Evolutionary conservation across 2,113 vertebrate species (phyloP), one percentile per base, ranked within the genome.

Genomic region (Condylura cristata): DNA sequence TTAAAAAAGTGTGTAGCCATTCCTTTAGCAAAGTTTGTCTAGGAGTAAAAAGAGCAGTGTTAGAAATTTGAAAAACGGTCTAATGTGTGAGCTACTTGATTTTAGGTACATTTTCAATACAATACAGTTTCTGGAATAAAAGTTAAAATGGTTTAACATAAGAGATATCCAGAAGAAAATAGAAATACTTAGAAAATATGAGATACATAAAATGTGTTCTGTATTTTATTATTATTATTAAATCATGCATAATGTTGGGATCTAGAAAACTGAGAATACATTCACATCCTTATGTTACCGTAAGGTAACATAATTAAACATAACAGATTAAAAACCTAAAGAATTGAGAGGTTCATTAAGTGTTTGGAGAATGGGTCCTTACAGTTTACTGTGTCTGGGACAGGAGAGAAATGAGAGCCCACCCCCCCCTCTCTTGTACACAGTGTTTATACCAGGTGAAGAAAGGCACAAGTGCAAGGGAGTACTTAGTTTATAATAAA

Each of bases 51-150:
- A 39, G 39, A 89, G 39, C 20, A 41, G 9, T 83, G 79, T 75
- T 74, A 80, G 56, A 89, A 93, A 90, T 24, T 32, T 75, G 51
- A 9, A 53, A 63, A 53, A 53, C 56, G 30, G 8, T 87, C 44
- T 88, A 56, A 82, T 75, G 92, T 79, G 58, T 72, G 51, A 90
- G 92, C 39, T 75, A 39, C 48, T 24, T 94, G 80, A 89, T 93
- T 95, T 95, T 89, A 95, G 46, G 30, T n/a, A 60, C 74, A 51
- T 94, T 94, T 89, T 75, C 91, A 94, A 89, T 80, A 61, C 58
- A 37, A 32, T 22, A 13, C 70, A 26, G 9, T 83, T 65, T 86
- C 58, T 70, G 39, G 32, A 76, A 58, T 46, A 72, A 92, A 92
- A 86, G 16, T 75, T 32, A 86, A 94, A 91, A 4, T 3, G 86